These are phyloP conservation scores for Benthosema pterotum DNA, from an alignment of 2,797 vertebrate genomes.

Conservation along the genomic window DNA sequence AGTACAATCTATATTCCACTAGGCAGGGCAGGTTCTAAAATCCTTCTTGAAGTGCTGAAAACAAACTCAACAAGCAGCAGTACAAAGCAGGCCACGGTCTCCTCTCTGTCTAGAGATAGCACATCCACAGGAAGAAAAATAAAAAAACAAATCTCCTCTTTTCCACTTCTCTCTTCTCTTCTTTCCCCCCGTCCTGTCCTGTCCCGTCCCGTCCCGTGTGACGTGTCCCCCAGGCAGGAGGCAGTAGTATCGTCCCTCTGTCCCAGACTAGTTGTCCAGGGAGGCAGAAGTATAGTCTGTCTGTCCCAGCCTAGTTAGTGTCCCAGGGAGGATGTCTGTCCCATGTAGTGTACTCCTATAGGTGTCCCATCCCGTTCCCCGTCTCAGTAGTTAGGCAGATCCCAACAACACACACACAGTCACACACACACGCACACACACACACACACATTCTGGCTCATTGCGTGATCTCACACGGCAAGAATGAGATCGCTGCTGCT, in stretches of 20 bases:
- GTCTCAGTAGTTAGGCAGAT: slow-evolving; percentile 57
- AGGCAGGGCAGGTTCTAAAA: slow-evolving; percentile 53
- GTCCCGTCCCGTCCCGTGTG: slow-evolving; percentile 1
- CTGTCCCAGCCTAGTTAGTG: too few relatives aligned
- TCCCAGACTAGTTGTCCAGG: background rate
- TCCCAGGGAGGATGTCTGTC: background rate
- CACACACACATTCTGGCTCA: slow-evolving; percentile 66
- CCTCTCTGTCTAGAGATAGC: slow-evolving; percentile 19
- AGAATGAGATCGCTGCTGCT: slow-evolving; percentile 74
- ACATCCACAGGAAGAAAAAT: slow-evolving; percentile 16
- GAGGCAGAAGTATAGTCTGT: background rate
- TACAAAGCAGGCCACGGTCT: slow-evolving; percentile 25
- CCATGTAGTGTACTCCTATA: background rate
- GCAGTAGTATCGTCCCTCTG: too few relatives aligned
- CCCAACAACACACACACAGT: slow-evolving; percentile 27
- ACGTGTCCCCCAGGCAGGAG: too few relatives aligned
- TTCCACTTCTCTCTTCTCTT: slow-evolving; percentile 13
- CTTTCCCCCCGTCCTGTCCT: background rate
- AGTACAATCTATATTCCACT: background rate
- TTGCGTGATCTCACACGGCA: slow-evolving; percentile 80
- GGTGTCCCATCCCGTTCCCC: slow-evolving; percentile 28
- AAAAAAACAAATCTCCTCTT: slow-evolving; percentile 24
- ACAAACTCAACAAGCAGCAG: background rate
- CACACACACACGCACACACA: too few relatives aligned
- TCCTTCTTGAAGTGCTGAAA: slow-evolving; percentile 38